A percentile compares a stretch with the other conserved stretches of the same genome.
phyloP scores from a whole-genome alignment of 2,113 vertebrate genomes.

The Prinia subflava region DNA sequence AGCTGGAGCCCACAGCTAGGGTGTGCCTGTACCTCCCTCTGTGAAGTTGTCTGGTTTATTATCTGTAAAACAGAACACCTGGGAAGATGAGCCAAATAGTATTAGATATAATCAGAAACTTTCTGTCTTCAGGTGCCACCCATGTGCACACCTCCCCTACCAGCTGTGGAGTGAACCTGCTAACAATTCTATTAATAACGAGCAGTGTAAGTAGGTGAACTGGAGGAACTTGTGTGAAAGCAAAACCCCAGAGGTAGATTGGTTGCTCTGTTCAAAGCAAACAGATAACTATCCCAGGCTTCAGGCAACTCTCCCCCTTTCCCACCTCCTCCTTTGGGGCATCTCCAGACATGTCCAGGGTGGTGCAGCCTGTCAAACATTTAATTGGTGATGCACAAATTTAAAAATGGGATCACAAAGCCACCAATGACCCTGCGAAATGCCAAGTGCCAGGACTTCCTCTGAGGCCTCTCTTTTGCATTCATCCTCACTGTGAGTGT shows the following conservation, averaged over 20 bases:
- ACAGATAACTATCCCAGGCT: conserved; percentile 60
- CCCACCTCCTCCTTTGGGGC: conserved; percentile 44
- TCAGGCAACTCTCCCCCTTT: conserved; percentile 31
- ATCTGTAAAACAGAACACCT: conserved; percentile 48
- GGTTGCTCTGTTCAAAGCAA: conserved; percentile 50
- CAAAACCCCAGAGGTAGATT: conserved; percentile 43
- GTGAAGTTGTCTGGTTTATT: conserved; percentile 18
- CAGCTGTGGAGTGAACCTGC: conserved; percentile 63
- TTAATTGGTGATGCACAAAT: background rate
- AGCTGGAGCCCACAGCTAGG: conserved; percentile 24
- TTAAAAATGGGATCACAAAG: background rate
- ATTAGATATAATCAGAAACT: conserved; percentile 54
- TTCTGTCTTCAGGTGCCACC: conserved; percentile 68
- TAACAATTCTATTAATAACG: conserved; percentile 62
- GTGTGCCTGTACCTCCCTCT: conserved; percentile 44
- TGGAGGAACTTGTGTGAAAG: conserved; percentile 63
- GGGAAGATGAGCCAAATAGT: conserved; percentile 43
- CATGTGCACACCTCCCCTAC: conserved; percentile 59
- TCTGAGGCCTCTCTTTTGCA: background rate
- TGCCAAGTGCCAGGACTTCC: background rate
- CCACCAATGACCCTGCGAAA: background rate
- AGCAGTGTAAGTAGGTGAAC: conserved; percentile 54
- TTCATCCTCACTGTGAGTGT: background rate
- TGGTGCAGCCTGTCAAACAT: conserved; percentile 22
- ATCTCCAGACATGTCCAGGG: conserved; percentile 54